Percentiles rank a stretch among this genome's conserved stretches.
Conservation (phyloP, 2,797 vertebrate genomes). For the Pogonophryne albipinna region DNA sequence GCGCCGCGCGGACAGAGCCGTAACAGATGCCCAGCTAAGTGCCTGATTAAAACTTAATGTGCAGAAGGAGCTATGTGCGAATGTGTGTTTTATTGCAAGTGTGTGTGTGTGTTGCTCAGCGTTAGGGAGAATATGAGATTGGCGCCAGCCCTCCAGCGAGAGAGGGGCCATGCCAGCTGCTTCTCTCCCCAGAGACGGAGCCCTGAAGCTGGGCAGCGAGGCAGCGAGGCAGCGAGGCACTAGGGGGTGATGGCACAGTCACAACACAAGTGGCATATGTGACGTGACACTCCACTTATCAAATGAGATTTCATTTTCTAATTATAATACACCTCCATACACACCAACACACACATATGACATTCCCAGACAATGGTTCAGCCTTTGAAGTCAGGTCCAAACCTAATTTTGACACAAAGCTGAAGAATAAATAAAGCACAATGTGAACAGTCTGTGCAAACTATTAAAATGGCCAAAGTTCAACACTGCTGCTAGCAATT, state of each 20-base stretch:
- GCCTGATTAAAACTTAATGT: constrained; percentile 89
- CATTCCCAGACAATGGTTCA: constrained; percentile 21
- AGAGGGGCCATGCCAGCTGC: constrained; percentile 82
- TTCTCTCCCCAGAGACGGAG: constrained; percentile 76
- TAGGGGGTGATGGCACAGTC: constrained; percentile 73
- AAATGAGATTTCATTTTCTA: constrained; percentile 63
- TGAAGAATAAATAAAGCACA: constrained; percentile 4
- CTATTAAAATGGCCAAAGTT: no score
- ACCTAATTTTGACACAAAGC: constrained; percentile 20
- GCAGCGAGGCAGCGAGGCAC: constrained; percentile 67
- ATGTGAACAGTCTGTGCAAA: background rate
- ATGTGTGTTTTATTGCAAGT: constrained; percentile 29
- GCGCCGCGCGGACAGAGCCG: constrained; percentile 74
- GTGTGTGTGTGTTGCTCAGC: constrained; percentile 50
- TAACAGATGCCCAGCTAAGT: constrained; percentile 88
- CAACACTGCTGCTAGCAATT: no score
- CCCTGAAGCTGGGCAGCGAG: constrained; percentile 79
- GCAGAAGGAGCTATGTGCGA: constrained; percentile 70
- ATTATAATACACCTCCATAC: constrained; percentile 43
- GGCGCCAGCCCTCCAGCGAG: constrained; percentile 81
- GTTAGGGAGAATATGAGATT: constrained; percentile 66
- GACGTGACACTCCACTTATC: constrained; percentile 79
- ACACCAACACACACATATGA: constrained; percentile 1
- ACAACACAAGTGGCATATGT: constrained; percentile 83
- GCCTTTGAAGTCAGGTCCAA: constrained; percentile 27